A percentile compares a stretch with the other conserved stretches of the same genome.
Conservation (phyloP, 2,113 vertebrate genomes). For the Python bivittatus region DNA sequence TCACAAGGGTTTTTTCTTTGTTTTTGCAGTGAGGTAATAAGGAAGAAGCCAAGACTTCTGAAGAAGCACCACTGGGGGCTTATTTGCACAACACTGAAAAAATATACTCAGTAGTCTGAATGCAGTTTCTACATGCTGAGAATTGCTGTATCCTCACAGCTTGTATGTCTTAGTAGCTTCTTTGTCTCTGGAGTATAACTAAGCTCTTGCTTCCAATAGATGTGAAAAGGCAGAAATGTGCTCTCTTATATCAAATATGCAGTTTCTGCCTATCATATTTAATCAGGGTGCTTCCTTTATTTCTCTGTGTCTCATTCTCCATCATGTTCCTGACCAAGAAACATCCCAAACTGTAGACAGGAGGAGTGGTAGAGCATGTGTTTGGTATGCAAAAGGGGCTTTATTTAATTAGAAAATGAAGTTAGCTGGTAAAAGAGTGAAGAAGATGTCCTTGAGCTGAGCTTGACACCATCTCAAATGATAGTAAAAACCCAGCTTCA, state of each 20-base stretch:
- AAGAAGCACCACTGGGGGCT: slow-evolving; percentile 9
- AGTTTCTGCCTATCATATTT: neutral
- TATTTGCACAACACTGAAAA: slow-evolving; percentile 13
- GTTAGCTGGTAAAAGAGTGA: neutral
- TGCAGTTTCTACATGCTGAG: slow-evolving; percentile 5
- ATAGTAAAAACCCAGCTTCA: neutral
- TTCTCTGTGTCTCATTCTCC: neutral
- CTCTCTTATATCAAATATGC: neutral
- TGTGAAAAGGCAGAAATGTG: neutral
- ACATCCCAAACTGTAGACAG: neutral
- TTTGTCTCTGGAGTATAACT: slow-evolving; percentile 10
- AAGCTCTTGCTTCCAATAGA: neutral
- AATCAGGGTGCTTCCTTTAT: neutral
- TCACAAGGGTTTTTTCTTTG: neutral
- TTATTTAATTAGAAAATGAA: neutral
- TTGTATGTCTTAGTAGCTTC: neutral
- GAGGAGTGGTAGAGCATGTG: neutral
- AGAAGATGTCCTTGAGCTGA: neutral
- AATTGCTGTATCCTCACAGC: slow-evolving; percentile 17
- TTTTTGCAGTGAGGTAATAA: slow-evolving; percentile 18
- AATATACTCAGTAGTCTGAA: neutral
- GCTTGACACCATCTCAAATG: neutral
- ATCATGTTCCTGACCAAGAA: neutral
- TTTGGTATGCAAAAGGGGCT: neutral
- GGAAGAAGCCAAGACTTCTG: neutral